Evolutionary conservation across 2,797 vertebrate genomes (phyloP), one percentile per base, ranked within the genome.

Genomic region (Decapterus maruadsi): DNA sequence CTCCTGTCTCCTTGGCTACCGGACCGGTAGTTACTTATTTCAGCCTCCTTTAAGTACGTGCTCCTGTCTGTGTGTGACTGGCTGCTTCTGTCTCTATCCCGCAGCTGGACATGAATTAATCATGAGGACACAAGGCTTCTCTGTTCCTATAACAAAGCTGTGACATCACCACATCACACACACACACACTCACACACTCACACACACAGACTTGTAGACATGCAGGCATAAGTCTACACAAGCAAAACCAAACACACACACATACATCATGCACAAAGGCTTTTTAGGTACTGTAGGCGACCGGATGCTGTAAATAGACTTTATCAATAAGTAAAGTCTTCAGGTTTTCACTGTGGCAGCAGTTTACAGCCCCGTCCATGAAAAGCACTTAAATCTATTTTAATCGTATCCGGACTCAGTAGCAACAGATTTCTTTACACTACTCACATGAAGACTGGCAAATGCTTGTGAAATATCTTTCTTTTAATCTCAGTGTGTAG

Each of bases 31-130:
- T 90, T 85, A 84, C 89, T 87, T 89, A 83, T 86, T 87, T 85
- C 85, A 84, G 81, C 83, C 80, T 91, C 81, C 89, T 91, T 89
- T 87, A 90, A 93, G 87, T 89, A 89, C 83, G 77, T 90, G 83
- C 84, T 85, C 83, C 91, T 89, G 89, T 93, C 89, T 90, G 86
- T 83, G 82, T 89, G 91, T 94, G 94, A 94, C 93, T 94, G 91
- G 93, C 87, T 89, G 91, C 92, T 91, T 95, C 92, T 95, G 93
- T 95, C 90, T 93, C 92, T 84, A 93, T 94, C 94, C 93, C 90
- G 92, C 94, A 96, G 95, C 95, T 96, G 95, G 94, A 95, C 92
- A 95, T 95, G 94, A 93, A 96, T 96, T 94, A 95, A 91, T 91
- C 94, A 96, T 95, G 92, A 94, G 90, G 91, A 93, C 89, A 96